Evolutionary conservation across 2,888 invertebrate species (phyloP), one percentile per base, ranked within the genome.

Genomic region (Adela reaumurella): DNA sequence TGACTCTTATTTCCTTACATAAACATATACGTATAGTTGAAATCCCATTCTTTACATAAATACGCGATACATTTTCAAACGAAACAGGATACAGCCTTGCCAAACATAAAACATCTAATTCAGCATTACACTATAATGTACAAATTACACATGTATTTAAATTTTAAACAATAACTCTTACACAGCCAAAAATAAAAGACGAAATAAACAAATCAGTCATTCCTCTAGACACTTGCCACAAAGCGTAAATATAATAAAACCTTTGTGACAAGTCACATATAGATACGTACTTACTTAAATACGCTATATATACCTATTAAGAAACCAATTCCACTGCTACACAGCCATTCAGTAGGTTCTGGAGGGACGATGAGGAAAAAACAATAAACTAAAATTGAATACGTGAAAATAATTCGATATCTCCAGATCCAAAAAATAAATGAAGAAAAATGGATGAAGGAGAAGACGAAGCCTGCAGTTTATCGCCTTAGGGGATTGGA

Each of bases 321-420:
- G 74, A 76, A 74, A 77, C 74, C 74, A 77, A 77, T 67, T 71
- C 76, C 77, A 77, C 74, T 71, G 78, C 77, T 77, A 76, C 73
- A 66, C 73, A 72, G 76, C 74, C 74, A 68, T 61, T 61, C 67
- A 19, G 57, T 51, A 44, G 52, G 49, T 46, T 51, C n/a, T 14
- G 51, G 56, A 49, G 10, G 48, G 43, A 35, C n/a, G n/a, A 41
- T 17, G 17, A 41, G 44, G 35, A 11, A 14, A 35, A 35, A 35
- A 35, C 14, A 14, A 35, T 35, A 35, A 35, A 35, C 3, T 51
- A 50, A 46, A n/a, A n/a, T n/a, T n/a, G n/a, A n/a, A n/a, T n/a
- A n/a, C n/a, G n/a, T n/a, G n/a, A n/a, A n/a, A n/a, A n/a, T n/a
- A n/a, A n/a, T n/a, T n/a, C n/a, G n/a, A n/a, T n/a, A n/a, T n/a